phyloP scores from a whole-genome alignment of 2,888 invertebrate genomes.

The Cerceris rybyensis region DNA sequence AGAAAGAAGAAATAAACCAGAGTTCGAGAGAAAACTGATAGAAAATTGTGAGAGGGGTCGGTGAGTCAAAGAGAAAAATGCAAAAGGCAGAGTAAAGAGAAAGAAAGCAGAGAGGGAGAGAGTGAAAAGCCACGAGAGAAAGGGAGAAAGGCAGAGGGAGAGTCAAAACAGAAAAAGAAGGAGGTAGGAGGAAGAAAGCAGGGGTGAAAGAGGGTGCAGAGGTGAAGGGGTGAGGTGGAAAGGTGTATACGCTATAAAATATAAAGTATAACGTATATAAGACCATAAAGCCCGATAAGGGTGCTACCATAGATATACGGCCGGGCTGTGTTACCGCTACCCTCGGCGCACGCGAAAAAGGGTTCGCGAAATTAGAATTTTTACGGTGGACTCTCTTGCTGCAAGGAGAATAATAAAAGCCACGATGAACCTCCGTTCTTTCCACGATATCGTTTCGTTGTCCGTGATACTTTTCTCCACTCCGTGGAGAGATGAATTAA shows the following conservation, averaged over 20 bases:
- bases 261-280: slow-evolving; percentile 77
- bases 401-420: slow-evolving; percentile 53
- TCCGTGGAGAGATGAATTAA: too few species aligned
- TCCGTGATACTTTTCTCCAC: neutral
- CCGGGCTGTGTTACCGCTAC: slow-evolving; percentile 37
- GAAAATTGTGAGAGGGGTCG: too few species aligned
- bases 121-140: neutral
- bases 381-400: slow-evolving; percentile 66
- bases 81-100: too few species aligned
- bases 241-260: slow-evolving; percentile 73
- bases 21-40: too few species aligned
- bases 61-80: too few species aligned
- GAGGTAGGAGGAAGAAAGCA: neutral
- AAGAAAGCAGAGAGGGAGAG: neutral
- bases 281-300: slow-evolving; percentile 78
- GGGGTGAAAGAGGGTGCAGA: slow-evolving; percentile 12
- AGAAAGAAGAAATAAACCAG: too few species aligned
- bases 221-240: slow-evolving; percentile 15
- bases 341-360: slow-evolving; percentile 60
- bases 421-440: slow-evolving; percentile 58
- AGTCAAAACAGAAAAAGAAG: neutral
- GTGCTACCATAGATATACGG: slow-evolving; percentile 71
- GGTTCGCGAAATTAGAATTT: slow-evolving; percentile 76
- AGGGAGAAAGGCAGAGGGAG: neutral
- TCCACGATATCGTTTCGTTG: slow-evolving; percentile 26